Base-by-base conservation (phyloP, 2,888 invertebrate species). In the Cheilosia impressa region DNA sequence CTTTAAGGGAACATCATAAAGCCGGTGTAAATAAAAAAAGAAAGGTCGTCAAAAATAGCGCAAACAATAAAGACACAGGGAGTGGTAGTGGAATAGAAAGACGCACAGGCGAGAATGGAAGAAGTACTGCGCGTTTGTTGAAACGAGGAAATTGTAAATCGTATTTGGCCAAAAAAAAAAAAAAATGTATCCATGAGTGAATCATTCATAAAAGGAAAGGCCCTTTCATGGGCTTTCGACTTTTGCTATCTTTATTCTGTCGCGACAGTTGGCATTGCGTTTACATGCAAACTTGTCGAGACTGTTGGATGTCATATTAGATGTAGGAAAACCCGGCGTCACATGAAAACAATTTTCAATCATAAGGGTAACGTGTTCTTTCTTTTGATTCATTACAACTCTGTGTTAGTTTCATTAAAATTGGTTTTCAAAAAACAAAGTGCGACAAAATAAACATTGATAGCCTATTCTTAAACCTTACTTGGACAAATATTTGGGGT, bases 31-130 rank as follows among this genome's bases (percentile, higher is more conserved):
- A 77, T 43, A 57, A 82, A 71, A 52, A 66, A 55, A 45, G 55
- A 79, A 75, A 84, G 66, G 79, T 84, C 69, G 69, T 75, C 79
- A 63, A 79, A 83, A 83, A 83, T 83, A 73, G 72, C 68, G 43
- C 77, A 66, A 58, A 69, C 55, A 57, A 75, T 75, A 75, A 79
- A 73, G 62, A 50, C 73, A 45, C 47, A 53, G 19, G 47, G 68
- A 24, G 68, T 34, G 60, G 53, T 17, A 38, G 22, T 10, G 1
- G 10, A 22, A 10, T 45, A n/a, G 45, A 13, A 43, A 60, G 34
- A 24, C 60, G 60, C 41, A 60, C 60, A 43, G 34, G 15, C 65
- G 24, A 41, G 34, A 38, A 31, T 34, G 52, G 10, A 66, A 24
- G 24, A 66, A 75, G 57, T 63, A 50, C 3, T 78, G 66, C 41